These are phyloP conservation scores for Catharus bicknelli DNA, from an alignment of 2,113 vertebrate species.

Conservation along the genomic window DNA sequence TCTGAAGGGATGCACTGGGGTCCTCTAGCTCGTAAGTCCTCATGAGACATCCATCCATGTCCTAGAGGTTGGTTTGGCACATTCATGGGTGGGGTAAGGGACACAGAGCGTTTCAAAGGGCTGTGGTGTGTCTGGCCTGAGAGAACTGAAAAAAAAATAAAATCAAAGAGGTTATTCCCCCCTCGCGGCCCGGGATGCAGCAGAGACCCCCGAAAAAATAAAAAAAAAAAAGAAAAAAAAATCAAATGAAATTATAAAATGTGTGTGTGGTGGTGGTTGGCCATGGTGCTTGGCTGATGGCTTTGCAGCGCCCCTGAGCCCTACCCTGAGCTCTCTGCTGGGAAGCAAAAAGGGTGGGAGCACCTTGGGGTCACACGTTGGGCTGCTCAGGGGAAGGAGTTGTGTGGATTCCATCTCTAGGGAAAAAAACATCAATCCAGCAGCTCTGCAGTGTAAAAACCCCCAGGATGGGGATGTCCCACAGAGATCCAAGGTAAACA, in stretches of 20 bases:
- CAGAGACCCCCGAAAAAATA: conserved; percentile 51
- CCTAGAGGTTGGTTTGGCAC: conserved; percentile 93
- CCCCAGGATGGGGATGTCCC: neutral
- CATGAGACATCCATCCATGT: conserved; percentile 98
- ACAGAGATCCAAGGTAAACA: neutral
- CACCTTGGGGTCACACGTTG: accelerated
- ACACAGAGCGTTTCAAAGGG: conserved; percentile 98
- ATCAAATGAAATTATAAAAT: neutral
- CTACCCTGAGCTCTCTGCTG: neutral
- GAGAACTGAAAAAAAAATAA: conserved; percentile 82
- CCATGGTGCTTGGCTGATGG: neutral
- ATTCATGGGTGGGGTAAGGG: conserved; percentile 97
- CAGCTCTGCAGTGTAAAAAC: neutral
- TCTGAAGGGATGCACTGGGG: conserved; percentile 87
- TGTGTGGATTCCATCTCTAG: neutral
- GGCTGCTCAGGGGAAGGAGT: neutral
- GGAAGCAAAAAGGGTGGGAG: neutral
- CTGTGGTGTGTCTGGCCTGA: conserved; percentile 93
- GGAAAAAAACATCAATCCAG: neutral
- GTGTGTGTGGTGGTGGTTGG: neutral
- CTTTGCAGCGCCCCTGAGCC: neutral
- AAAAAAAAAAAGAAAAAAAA: neutral
- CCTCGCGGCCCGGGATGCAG: conserved; percentile 65
- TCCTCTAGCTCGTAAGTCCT: conserved; percentile 93
- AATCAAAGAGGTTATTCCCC: conserved; percentile 80